A percentile compares a stretch with the other conserved stretches of the same genome.
Evolutionary conservation across 2,888 invertebrate species (phyloP).

Genomic region (Amorpha juglandis): DNA sequence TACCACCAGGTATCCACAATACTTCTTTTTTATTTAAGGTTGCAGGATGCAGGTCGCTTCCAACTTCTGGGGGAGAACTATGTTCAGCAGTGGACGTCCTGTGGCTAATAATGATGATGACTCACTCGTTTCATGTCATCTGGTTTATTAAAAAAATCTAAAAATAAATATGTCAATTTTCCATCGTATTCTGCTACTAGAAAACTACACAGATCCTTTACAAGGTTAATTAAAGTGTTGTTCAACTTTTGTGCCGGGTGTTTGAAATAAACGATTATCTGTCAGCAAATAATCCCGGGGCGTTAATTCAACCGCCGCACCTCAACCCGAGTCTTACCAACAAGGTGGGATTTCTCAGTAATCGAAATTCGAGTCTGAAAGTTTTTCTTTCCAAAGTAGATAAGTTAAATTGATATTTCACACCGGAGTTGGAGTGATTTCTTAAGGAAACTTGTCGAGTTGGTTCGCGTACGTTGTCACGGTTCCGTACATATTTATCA

Average conservation of each 20-base stretch:
- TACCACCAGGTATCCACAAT: no score
- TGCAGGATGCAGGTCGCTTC: no score
- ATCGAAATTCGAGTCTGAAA: slow-evolving; percentile 46
- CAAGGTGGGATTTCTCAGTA: slow-evolving; percentile 32
- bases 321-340: slow-evolving; percentile 24
- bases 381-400: slow-evolving; percentile 48
- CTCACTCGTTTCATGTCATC: no score
- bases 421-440: slow-evolving; percentile 41
- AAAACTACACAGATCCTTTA: background rate
- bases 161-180: background rate
- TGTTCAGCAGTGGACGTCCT: no score
- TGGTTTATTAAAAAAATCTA: no score
- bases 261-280: slow-evolving; percentile 8
- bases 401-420: slow-evolving; percentile 57
- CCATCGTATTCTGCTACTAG: background rate
- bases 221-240: background rate
- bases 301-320: slow-evolving; percentile 20
- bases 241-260: background rate
- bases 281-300: background rate
- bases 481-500: slow-evolving; percentile 4
- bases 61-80: no score
- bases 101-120: no score
- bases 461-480: background rate
- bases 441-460: slow-evolving; percentile 25
- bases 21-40: no score